phyloP scores from a whole-genome alignment of 2,113 vertebrate species.

The Thamnophis sirtalis region DNA sequence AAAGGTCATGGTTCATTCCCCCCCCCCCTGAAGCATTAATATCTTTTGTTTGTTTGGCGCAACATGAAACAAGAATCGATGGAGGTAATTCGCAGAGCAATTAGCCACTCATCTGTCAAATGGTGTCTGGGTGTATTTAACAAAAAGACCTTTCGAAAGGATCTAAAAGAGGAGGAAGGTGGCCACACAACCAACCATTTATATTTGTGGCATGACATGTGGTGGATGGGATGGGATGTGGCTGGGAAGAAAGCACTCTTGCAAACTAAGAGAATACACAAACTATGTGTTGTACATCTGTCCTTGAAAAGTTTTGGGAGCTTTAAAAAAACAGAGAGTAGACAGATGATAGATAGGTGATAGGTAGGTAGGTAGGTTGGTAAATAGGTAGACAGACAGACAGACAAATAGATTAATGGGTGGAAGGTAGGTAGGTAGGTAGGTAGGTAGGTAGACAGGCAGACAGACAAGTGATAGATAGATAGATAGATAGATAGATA shows the following conservation, averaged over 20 bases:
- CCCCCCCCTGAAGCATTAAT: constrained; percentile 76
- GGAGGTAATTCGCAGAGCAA: constrained; percentile 88
- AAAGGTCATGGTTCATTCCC: constrained; percentile 90
- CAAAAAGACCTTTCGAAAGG: constrained; percentile 80
- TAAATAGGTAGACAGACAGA: too few species aligned
- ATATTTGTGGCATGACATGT: constrained; percentile 80
- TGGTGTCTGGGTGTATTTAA: constrained; percentile 82
- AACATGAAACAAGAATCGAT: constrained; percentile 89
- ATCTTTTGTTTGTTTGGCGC: constrained; percentile 91
- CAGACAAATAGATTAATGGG: too few species aligned
- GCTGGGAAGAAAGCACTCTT: constrained; percentile 68
- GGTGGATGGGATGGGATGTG: constrained; percentile 67
- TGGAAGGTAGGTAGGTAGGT: too few species aligned
- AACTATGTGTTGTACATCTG: constrained; percentile 72
- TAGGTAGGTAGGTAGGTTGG: background rate
- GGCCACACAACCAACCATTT: constrained; percentile 79
- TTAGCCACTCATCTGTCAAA: constrained; percentile 88
- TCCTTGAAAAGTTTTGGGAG: constrained; percentile 47
- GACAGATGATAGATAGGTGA: background rate
- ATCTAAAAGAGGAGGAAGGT: constrained; percentile 77
- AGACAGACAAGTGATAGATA: too few species aligned
- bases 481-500: too few species aligned
- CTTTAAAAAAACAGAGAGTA: constrained; percentile 44
- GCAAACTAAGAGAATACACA: constrained; percentile 78
- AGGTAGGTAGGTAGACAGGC: too few species aligned